phyloP scores from a whole-genome alignment of 2,797 vertebrate genomes.

The Hapalemur alaotrensis region DNA sequence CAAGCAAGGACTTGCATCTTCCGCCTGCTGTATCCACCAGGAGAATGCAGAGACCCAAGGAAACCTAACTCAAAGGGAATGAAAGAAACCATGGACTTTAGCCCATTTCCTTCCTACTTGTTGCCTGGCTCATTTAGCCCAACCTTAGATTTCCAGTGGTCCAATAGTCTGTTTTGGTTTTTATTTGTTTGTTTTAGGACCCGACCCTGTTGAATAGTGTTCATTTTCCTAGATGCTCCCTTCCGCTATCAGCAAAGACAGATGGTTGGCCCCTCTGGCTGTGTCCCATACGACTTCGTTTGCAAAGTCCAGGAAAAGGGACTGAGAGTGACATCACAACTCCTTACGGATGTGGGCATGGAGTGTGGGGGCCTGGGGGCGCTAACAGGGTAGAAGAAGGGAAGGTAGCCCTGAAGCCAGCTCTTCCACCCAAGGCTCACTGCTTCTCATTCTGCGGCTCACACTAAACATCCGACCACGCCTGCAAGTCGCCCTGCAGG shows the following conservation, averaged over 20 bases:
- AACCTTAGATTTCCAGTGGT: background rate
- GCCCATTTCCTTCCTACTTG: background rate
- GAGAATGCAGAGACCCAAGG: background rate
- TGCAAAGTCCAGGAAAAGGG: conserved; percentile 14
- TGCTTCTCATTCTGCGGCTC: conserved; percentile 45
- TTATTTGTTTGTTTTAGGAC: background rate
- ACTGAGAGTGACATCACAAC: background rate
- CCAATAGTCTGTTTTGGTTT: background rate
- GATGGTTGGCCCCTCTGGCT: conserved; percentile 21
- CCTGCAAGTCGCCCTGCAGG: conserved; percentile 60
- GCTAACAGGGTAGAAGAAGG: background rate
- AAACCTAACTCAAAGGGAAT: background rate
- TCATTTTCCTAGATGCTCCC: background rate
- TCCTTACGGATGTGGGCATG: background rate
- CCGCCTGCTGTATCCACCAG: background rate
- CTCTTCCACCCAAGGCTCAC: background rate
- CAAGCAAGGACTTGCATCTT: background rate
- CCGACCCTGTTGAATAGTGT: background rate
- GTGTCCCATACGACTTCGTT: conserved; percentile 48
- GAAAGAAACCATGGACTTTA: background rate
- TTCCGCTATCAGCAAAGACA: conserved; percentile 16
- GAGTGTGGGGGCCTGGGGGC: background rate
- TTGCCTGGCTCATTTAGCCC: conserved; percentile 13
- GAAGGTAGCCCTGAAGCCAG: background rate
- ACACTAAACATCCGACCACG: conserved; percentile 47